Conservation (phyloP, 1,140 invertebrate genomes). For the Spodoptera frugiperda region DNA sequence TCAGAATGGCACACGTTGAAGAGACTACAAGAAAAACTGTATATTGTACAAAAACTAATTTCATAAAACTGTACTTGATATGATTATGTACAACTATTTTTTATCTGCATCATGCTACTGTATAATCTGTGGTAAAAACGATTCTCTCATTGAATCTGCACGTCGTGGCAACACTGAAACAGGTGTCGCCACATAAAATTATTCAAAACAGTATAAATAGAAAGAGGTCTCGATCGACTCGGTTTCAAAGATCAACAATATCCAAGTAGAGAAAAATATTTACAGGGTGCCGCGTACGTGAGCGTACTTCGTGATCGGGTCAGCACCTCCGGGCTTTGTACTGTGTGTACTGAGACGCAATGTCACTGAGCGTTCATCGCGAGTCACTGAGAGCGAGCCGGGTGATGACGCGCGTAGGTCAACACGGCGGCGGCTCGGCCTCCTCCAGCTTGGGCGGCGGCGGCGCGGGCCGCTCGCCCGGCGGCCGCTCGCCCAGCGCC, state of each 20-base stretch:
- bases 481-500: constrained; percentile 37
- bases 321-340: constrained; percentile 70
- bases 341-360: constrained; percentile 63
- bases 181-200: constrained; percentile 44
- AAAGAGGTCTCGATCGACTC: constrained; percentile 43
- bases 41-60: constrained; percentile 73
- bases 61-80: constrained; percentile 81
- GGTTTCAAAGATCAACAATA: constrained; percentile 51
- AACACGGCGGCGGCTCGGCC: constrained; percentile 74
- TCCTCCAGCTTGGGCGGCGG: constrained; percentile 56
- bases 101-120: constrained; percentile 53
- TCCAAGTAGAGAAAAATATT: constrained; percentile 51
- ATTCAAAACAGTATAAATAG: constrained; percentile 55
- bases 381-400: constrained; percentile 59
- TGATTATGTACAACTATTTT: constrained; percentile 76
- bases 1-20: constrained; percentile 81
- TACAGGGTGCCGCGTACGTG: constrained; percentile 43
- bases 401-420: constrained; percentile 69
- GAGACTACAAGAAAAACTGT: constrained; percentile 75
- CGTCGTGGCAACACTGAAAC: constrained; percentile 18
- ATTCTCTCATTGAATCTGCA: constrained; percentile 41
- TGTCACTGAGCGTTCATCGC: constrained; percentile 71
- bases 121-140: constrained; percentile 55
- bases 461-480: not conserved
- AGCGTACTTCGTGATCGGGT: constrained; percentile 27